A percentile compares a stretch with the other conserved stretches of the same genome.
Evolutionary conservation across 1,140 invertebrate genomes (phyloP).

Genomic region (Chrysoperla carnea): DNA sequence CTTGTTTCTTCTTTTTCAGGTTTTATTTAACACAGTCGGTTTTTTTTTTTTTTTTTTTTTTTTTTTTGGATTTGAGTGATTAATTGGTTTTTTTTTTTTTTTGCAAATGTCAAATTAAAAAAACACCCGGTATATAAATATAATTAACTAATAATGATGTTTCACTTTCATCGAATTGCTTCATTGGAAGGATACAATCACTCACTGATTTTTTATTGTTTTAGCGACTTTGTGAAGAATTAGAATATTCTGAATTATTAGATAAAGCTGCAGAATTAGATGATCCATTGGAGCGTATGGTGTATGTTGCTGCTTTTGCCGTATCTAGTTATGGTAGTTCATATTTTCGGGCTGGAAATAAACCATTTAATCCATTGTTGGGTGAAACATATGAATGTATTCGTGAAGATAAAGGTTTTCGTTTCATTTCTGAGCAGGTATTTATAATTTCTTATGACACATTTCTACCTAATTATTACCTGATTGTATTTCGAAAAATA

Average conservation of each 20-base stretch:
- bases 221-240: slow-evolving; percentile 62
- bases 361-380: slow-evolving; percentile 76
- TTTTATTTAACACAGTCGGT: no score
- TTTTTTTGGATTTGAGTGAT: no score
- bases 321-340: slow-evolving; percentile 65
- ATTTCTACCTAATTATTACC: no score
- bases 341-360: slow-evolving; percentile 60
- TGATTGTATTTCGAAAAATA: no score
- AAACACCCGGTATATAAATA: no score
- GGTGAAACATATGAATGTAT: slow-evolving; percentile 76
- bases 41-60: no score
- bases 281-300: slow-evolving; percentile 51
- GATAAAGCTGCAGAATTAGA: slow-evolving; percentile 46
- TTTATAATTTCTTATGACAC: slow-evolving; percentile 1
- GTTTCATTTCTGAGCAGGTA: slow-evolving; percentile 52
- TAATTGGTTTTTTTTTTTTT: no score
- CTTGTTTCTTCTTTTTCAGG: no score
- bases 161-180: background rate
- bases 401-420: slow-evolving; percentile 57
- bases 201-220: slow-evolving; percentile 6
- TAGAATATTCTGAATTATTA: slow-evolving; percentile 67
- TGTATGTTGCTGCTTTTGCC: slow-evolving; percentile 64
- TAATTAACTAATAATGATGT: no score
- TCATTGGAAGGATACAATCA: background rate
- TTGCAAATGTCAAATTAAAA: no score